These are phyloP conservation scores for Eutolmus rufibarbis DNA, from an alignment of 2,888 invertebrate species.

Conservation along the genomic window DNA sequence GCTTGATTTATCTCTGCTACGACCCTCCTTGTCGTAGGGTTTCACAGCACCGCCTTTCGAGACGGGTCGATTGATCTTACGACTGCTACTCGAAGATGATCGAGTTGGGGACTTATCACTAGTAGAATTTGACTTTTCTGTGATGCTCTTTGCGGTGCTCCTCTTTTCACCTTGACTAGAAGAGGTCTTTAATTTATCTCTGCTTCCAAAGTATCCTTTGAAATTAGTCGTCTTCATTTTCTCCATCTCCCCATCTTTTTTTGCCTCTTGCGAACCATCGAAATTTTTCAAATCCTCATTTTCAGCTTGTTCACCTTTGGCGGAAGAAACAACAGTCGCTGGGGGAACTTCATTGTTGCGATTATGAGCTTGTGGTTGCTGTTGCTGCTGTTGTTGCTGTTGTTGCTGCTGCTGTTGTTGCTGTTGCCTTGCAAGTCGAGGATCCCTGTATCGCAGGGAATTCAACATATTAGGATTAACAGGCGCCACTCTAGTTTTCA, in stretches of 20 bases:
- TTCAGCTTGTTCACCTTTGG: not conserved
- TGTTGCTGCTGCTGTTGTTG: conserved; percentile 43
- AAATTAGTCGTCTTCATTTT: not conserved
- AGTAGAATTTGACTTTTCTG: conserved; percentile 33
- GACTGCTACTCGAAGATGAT: conserved; percentile 9
- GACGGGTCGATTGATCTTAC: not conserved
- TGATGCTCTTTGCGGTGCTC: not conserved
- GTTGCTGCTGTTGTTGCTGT: conserved; percentile 50
- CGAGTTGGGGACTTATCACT: conserved; percentile 25
- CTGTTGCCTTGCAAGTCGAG: conserved; percentile 61
- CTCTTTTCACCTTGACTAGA: conserved; percentile 16
- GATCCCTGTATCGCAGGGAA: conserved; percentile 62
- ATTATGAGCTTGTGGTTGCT: conserved; percentile 47
- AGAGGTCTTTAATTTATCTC: not conserved
- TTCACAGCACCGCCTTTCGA: conserved; percentile 15
- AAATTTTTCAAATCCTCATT: not conserved
- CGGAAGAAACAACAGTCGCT: not conserved
- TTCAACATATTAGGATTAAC: conserved; percentile 65
- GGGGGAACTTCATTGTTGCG: not conserved
- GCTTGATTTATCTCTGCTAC: conserved; percentile 5
- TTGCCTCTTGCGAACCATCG: not conserved
- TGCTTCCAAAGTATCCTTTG: not conserved
- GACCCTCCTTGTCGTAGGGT: conserved; percentile 33
- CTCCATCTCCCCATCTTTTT: not conserved
- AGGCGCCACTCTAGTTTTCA: conserved; percentile 65